Evolutionary conservation across 2,113 vertebrate genomes (phyloP).

Genomic region (Chamaea fasciata): DNA sequence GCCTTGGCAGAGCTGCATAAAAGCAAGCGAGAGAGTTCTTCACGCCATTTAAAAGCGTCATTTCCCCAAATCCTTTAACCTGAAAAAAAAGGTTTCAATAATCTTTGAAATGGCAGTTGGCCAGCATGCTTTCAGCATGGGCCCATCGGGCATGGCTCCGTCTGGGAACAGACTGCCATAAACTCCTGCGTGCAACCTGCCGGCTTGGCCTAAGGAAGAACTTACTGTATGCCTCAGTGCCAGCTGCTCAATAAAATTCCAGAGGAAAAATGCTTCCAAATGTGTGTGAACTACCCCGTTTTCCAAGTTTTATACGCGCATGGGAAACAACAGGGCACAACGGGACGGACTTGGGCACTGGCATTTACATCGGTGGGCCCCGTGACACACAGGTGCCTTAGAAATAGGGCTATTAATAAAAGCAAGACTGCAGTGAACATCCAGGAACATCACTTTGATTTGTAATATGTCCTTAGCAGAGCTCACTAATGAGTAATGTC

Average conservation of each 20-base stretch:
- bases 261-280: not conserved
- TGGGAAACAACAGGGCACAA: not conserved
- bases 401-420: not conserved
- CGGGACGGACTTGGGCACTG: not conserved
- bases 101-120: not conserved
- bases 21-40: not conserved
- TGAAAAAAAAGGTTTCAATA: not conserved
- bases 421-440: not conserved
- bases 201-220: not conserved
- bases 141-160: fast-evolving
- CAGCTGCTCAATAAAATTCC: not conserved
- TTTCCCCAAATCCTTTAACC: not conserved
- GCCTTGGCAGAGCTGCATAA: not conserved
- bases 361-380: not conserved
- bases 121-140: not conserved
- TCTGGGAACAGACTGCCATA: not conserved
- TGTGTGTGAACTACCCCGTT: not conserved
- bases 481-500: not conserved
- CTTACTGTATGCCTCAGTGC: not conserved
- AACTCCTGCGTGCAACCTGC: not conserved
- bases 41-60: not conserved
- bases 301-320: not conserved
- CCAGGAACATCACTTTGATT: not conserved
- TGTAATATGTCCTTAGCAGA: not conserved
- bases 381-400: not conserved